Evolutionary conservation across 2,113 vertebrate genomes (phyloP).

Genomic region (Chloropsis cyanopogon): DNA sequence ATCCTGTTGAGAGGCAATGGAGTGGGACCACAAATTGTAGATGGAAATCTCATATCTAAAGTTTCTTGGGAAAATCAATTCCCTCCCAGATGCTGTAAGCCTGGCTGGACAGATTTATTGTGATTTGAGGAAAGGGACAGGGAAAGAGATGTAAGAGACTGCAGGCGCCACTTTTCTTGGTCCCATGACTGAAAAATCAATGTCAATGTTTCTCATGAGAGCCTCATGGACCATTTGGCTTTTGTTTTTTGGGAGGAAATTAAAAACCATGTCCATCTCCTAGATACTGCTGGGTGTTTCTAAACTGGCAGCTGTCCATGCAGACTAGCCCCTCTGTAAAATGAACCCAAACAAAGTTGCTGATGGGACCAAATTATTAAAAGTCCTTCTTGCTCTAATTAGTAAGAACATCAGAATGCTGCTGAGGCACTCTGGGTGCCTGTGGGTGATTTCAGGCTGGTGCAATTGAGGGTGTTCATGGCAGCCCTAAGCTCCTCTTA

Average conservation of each 20-base stretch:
- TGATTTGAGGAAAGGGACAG: slow-evolving; percentile 12
- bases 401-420: not conserved
- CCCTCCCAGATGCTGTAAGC: slow-evolving; percentile 32
- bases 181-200: not conserved
- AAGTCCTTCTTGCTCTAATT: not conserved
- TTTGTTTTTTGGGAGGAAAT: not conserved
- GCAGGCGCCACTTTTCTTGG: not conserved
- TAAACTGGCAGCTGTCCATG: not conserved
- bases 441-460: not conserved
- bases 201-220: not conserved
- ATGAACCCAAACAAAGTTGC: not conserved
- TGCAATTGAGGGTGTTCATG: not conserved
- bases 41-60: not conserved
- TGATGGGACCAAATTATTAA: not conserved
- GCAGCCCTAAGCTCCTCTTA: not conserved
- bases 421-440: not conserved
- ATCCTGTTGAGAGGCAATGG: not conserved
- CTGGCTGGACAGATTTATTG: slow-evolving; percentile 23
- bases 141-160: not conserved
- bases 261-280: not conserved
- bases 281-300: not conserved
- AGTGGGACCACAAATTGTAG: not conserved
- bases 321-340: not conserved
- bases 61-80: not conserved
- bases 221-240: not conserved